Percentiles rank a stretch among this genome's conserved stretches.
phyloP scores from a whole-genome alignment of 30 jellyfish, hydroid and myxozoan species.

The Hydra vulgaris region DNA sequence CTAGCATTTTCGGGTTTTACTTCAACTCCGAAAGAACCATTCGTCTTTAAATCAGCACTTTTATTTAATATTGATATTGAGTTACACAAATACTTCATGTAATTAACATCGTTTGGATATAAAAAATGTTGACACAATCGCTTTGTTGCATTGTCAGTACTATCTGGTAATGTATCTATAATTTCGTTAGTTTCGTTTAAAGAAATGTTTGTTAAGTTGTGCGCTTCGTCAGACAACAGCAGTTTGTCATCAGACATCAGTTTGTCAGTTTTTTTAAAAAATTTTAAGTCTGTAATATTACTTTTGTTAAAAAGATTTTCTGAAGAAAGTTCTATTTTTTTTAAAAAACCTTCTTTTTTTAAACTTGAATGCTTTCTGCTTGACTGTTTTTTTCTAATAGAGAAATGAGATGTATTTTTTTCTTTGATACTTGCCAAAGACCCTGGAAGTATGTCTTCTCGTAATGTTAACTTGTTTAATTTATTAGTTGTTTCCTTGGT shows the following conservation, averaged over 20 bases:
- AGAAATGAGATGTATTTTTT: not conserved
- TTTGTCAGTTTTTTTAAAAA: slow-evolving; percentile 5
- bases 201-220: not conserved
- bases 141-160: not conserved
- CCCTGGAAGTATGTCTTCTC: not conserved
- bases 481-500: not conserved
- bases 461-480: not conserved
- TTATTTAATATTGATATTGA: no score
- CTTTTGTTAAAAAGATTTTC: not conserved
- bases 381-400: not conserved
- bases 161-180: not conserved
- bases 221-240: not conserved
- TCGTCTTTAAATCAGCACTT: no score
- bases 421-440: not conserved
- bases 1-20: no score
- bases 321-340: not conserved
- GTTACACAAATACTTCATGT: no score
- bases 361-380: not conserved
- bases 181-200: not conserved
- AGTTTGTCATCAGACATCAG: no score
- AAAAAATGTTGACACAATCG: not conserved
- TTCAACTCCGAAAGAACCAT: no score
- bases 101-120: not conserved
- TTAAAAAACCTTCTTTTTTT: not conserved
- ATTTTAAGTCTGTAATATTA: not conserved